Conservation (phyloP, 2,888 invertebrate species). For the Cheilosia impressa region DNA sequence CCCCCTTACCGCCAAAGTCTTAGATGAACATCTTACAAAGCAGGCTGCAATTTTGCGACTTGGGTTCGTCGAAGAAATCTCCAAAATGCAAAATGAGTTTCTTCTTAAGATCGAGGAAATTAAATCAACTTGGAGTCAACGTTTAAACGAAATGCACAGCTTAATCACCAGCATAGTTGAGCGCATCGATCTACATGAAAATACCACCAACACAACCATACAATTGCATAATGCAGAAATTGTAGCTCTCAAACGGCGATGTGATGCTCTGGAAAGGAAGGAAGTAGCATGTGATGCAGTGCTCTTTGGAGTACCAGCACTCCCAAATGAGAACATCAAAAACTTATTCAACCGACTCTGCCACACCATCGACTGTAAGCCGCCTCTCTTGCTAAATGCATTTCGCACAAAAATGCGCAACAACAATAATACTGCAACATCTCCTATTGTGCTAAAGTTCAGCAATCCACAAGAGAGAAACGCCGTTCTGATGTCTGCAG, state of each 20-base stretch:
- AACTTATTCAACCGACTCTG: neutral
- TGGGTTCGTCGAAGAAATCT: neutral
- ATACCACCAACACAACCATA: slow-evolving; percentile 5
- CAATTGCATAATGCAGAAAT: slow-evolving; percentile 14
- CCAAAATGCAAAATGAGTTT: slow-evolving; percentile 19
- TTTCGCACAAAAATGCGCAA: too few species aligned
- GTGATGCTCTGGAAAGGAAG: neutral
- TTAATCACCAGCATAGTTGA: slow-evolving; percentile 3
- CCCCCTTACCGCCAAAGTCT: too few species aligned
- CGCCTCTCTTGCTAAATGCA: too few species aligned
- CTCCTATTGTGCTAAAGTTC: too few species aligned
- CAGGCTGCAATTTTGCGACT: neutral
- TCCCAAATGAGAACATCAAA: too few species aligned
- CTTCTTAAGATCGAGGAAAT: slow-evolving; percentile 9
- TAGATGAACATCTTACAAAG: too few species aligned
- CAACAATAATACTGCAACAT: too few species aligned
- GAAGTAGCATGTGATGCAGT: too few species aligned
- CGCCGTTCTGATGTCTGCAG: neutral
- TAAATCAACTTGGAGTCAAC: slow-evolving; percentile 3
- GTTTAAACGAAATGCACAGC: neutral
- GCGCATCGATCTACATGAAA: slow-evolving; percentile 5
- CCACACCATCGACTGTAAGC: too few species aligned
- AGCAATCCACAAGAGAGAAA: neutral
- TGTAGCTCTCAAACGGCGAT: slow-evolving; percentile 15
- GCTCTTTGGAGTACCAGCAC: too few species aligned